These are phyloP conservation scores for Gymnobelideus leadbeateri DNA, from an alignment of 2,113 vertebrate species.

Conservation along the genomic window DNA sequence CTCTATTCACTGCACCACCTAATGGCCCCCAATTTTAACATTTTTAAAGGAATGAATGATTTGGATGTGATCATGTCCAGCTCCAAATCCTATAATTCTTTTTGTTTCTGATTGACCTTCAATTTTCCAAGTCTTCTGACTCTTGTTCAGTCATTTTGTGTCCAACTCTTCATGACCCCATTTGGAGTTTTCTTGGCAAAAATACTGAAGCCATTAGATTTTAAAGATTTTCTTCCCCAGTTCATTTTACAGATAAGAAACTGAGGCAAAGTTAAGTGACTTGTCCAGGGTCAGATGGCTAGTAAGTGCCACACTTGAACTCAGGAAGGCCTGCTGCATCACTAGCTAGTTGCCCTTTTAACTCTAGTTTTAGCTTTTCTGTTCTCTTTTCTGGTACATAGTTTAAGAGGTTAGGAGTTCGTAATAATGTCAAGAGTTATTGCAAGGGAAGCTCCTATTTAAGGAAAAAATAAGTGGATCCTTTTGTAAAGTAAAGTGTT, in stretches of 20 bases:
- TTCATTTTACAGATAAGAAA: not conserved
- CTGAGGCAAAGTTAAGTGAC: not conserved
- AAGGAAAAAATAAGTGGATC: not conserved
- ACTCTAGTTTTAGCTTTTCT: not conserved
- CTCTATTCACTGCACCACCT: too few relatives aligned
- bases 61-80: not conserved
- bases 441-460: not conserved
- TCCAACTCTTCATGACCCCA: not conserved
- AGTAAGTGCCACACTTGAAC: not conserved
- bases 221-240: not conserved
- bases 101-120: not conserved
- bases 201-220: not conserved
- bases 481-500: not conserved
- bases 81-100: not conserved
- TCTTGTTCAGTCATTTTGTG: not conserved
- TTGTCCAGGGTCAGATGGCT: not conserved
- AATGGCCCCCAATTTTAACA: not conserved
- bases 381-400: not conserved
- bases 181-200: not conserved
- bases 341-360: not conserved
- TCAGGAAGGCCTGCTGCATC: not conserved
- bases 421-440: not conserved
- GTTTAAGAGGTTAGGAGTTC: not conserved
- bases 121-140: not conserved
- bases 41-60: not conserved